Base-by-base conservation (phyloP, 2,888 invertebrate genomes). In the Malachius bipustulatus region DNA sequence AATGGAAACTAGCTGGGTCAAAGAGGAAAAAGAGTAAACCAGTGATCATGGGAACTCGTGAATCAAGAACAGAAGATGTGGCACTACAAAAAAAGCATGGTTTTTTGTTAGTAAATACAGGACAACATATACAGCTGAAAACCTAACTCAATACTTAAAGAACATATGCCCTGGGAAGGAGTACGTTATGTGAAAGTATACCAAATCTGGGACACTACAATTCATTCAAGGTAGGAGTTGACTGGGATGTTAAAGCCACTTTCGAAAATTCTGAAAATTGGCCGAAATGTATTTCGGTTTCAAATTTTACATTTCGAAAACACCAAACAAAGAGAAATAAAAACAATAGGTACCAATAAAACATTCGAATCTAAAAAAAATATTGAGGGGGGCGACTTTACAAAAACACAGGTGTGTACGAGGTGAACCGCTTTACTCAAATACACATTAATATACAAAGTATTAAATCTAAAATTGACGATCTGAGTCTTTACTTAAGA, bases 191-290 rank as follows among this genome's bases (percentile, higher is more conserved):
- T n/a, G 24, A 19, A 19, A 6, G n/a, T 8, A 19, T 19, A 19
- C 6, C 6, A 19, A 8, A 19, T 19, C n/a, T 19, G n/a, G 24
- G 24, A n/a, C n/a, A 19, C n/a, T 19, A 8, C n/a, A 8, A 19
- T n/a, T 19, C 24, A 19, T 19, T 6, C n/a, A 19, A 19, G n/a
- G 24, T 19, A n/a, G 24, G 24, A 8, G 24, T 19, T 19, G 24
- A 19, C 24, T 19, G 24, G 6, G 24, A 19, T 19, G 6, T 19
- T n/a, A 19, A n/a, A 10, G 10, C 9, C 10, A n/a, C 24, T 19
- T n/a, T 19, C n/a, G 24, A 19, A n/a, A 19, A n/a, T 19, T n/a
- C 24, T 19, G 24, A 19, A 19, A 19, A 19, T n/a, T 19, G 24
- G 24, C 24, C 24, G 6, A 19, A n/a, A 19, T 6, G 24, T 8